These are phyloP conservation scores for Dreissena polymorpha DNA, from an alignment of 1,140 invertebrate species.

Conservation along the genomic window DNA sequence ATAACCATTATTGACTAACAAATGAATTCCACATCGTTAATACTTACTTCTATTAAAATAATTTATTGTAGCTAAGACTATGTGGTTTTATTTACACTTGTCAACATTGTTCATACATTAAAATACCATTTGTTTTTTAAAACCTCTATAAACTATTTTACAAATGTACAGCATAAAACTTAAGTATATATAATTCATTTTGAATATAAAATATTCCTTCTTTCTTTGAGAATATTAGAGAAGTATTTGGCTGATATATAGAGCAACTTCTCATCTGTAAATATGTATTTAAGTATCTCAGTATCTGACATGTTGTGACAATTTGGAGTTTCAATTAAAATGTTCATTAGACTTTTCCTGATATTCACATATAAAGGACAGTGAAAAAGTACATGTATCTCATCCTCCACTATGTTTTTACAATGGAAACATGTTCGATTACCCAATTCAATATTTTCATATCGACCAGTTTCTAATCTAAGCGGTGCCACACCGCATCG, in stretches of 20 bases:
- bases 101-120: too few species aligned
- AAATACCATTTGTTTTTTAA: too few species aligned
- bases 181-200: too few species aligned
- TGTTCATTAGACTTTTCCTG: neutral
- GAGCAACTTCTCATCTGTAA: neutral
- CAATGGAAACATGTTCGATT: conserved; percentile 13
- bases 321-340: neutral
- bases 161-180: too few species aligned
- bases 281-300: neutral
- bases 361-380: conserved; percentile 3
- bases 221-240: conserved; percentile 5
- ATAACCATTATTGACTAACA: too few species aligned
- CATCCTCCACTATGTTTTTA: neutral
- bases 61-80: too few species aligned
- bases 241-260: neutral
- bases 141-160: too few species aligned
- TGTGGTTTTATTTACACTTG: too few species aligned
- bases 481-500: conserved; percentile 16
- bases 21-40: too few species aligned
- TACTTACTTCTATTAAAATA: too few species aligned
- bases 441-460: conserved; percentile 9
- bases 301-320: conserved; percentile 9
- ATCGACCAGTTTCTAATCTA: conserved; percentile 11
- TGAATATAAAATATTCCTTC: neutral
- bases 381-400: conserved; percentile 12